A percentile compares a stretch with the other conserved stretches of the same genome.
Conservation (phyloP, 1,140 invertebrate species). For the Aphis gossypii region DNA sequence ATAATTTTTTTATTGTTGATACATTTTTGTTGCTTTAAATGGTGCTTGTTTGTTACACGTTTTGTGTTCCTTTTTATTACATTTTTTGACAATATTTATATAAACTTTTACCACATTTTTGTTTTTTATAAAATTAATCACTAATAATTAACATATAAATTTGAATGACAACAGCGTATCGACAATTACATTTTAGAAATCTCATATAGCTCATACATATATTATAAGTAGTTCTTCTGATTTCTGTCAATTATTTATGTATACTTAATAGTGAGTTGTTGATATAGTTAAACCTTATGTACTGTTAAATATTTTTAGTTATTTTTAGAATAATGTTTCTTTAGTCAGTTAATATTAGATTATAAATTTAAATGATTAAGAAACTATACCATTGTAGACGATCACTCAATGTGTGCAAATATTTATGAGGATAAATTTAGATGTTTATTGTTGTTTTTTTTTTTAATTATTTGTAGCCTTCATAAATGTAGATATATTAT, state of each 20-base stretch:
- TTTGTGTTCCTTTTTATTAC: conserved; percentile 54
- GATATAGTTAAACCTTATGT: conserved; percentile 47
- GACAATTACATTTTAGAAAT: conserved; percentile 56
- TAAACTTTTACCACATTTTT: conserved; percentile 25
- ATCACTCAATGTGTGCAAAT: conserved; percentile 18
- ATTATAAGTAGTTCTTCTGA: conserved; percentile 52
- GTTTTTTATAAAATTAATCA: conserved; percentile 34
- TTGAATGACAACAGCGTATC: conserved; percentile 46
- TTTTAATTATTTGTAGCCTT: conserved; percentile 17
- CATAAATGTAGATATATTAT: neutral
- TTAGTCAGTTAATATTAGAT: conserved; percentile 44
- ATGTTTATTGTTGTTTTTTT: conserved; percentile 20
- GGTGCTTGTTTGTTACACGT: conserved; percentile 56
- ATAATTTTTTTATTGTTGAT: conserved; percentile 31
- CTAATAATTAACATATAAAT: conserved; percentile 35
- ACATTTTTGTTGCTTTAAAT: conserved; percentile 52
- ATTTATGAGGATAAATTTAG: conserved; percentile 12
- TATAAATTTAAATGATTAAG: conserved; percentile 27
- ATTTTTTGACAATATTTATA: conserved; percentile 50
- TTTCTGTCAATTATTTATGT: conserved; percentile 57
- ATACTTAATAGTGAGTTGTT: conserved; percentile 56
- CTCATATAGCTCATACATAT: conserved; percentile 44
- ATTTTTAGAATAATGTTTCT: conserved; percentile 24
- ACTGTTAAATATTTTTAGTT: conserved; percentile 42
- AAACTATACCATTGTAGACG: conserved; percentile 34